A percentile compares a stretch with the other conserved stretches of the same genome.
These are phyloP conservation scores for Panulirus ornatus DNA, from an alignment of 1,140 invertebrate genomes.

Conservation along the genomic window DNA sequence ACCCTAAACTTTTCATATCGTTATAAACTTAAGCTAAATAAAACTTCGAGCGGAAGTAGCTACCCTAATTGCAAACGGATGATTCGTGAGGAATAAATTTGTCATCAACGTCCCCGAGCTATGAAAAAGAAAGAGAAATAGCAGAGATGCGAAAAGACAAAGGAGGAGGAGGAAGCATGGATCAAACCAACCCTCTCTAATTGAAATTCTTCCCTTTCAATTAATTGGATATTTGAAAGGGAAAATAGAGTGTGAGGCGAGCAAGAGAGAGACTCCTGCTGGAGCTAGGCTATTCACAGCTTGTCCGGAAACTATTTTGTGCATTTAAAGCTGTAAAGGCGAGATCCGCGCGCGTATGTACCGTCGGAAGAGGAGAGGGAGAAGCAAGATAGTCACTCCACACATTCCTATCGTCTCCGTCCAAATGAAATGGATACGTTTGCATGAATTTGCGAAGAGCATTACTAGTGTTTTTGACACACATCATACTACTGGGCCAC, in stretches of 20 bases:
- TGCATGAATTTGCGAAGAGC: too few species aligned
- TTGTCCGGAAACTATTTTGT: neutral
- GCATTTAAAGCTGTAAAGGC: neutral
- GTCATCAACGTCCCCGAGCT: neutral
- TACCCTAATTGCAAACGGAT: neutral
- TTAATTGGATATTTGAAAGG: conserved; percentile 56
- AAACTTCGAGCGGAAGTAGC: neutral
- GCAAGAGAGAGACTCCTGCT: conserved; percentile 2
- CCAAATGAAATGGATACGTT: too few species aligned
- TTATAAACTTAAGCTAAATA: conserved; percentile 42
- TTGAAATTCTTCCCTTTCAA: conserved; percentile 50
- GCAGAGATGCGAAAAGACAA: conserved; percentile 16
- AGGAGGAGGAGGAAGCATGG: neutral
- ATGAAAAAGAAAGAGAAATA: conserved; percentile 27
- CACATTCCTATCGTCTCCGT: too few species aligned
- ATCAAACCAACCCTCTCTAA: conserved; percentile 45
- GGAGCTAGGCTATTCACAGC: neutral
- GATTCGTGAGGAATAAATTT: neutral
- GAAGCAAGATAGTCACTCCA: neutral
- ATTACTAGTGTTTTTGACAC: too few species aligned
- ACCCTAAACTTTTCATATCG: conserved; percentile 31
- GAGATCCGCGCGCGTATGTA: neutral
- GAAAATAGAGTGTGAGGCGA: conserved; percentile 46
- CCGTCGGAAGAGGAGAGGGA: neutral
- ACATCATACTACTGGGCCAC: too few species aligned